Evolutionary conservation across 2,888 invertebrate genomes (phyloP).

Genomic region (Embidobia sp.): DNA sequence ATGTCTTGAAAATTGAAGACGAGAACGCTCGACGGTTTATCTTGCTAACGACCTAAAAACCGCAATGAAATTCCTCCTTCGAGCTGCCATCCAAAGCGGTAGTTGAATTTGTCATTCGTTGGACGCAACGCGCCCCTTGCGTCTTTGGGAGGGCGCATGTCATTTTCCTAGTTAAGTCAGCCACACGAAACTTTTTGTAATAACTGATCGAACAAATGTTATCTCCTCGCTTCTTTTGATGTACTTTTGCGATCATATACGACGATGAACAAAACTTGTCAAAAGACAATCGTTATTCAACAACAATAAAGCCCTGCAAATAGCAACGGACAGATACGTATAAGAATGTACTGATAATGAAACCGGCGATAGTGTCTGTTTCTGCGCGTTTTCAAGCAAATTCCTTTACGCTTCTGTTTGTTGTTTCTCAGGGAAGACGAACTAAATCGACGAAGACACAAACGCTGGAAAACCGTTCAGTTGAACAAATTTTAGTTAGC

Average conservation of each 20-base stretch:
- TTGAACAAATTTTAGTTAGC: no score
- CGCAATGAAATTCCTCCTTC: conserved; percentile 37
- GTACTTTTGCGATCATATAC: conserved; percentile 30
- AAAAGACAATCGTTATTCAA: conserved; percentile 24
- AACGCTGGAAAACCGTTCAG: no score
- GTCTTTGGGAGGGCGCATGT: conserved; percentile 23
- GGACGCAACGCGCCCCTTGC: conserved; percentile 16
- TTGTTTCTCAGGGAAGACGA: no score
- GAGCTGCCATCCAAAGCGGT: conserved; percentile 6
- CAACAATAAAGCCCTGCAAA: no score
- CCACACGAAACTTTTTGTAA: conserved; percentile 52
- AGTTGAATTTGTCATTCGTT: background rate
- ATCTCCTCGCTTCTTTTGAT: conserved; percentile 47
- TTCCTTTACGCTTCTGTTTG: no score
- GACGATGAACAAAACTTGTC: conserved; percentile 35
- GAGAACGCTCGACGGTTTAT: no score
- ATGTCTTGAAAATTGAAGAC: no score
- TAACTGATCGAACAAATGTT: conserved; percentile 62
- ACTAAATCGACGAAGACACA: no score
- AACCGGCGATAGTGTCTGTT: no score
- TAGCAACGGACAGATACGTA: no score
- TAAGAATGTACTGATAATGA: no score
- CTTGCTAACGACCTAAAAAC: background rate
- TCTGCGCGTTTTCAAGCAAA: no score
- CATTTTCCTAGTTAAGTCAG: conserved; percentile 57